Base-by-base conservation (phyloP, 2,113 vertebrate species). In the Etheostoma cragini region DNA sequence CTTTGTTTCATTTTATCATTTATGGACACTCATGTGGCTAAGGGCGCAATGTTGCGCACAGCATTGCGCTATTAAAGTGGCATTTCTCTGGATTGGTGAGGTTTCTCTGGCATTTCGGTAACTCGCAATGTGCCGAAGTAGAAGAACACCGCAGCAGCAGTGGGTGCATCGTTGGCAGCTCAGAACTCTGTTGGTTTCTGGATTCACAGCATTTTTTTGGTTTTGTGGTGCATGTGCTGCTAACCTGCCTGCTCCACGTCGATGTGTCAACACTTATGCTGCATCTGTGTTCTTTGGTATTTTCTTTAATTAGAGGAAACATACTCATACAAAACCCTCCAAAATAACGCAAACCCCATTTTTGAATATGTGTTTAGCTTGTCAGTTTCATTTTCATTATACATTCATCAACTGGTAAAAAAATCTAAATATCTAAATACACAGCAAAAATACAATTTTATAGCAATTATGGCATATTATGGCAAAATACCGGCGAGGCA, bases 381-480 rank as follows among this genome's bases (percentile, higher is more conserved):
- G 85, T 87, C 89, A 57, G 35, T 83, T 89, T 88, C 42, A 53
- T 69, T 92, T 85, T 68, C 35, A 11, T 22, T 26, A 5, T 61
- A 62, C 82, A 89, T 90, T 89, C 56, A 89, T 91, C 88, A 88
- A 22, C 10, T 1, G 2, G 17, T 3, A 82, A 76, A 78, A 16
- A 22, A 21, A 70, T 68, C 33, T 57, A 81, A 87, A 88, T 74
- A 70, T 68, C 33, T 57, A 81, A 87, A 87, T 74, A 14, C 50
- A 53, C 45, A 13, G 65, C 33, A 83, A 73, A 86, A 75, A 78
- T 66, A 78, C 56, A 78, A 72, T 82, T 89, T 78, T 42, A 72
- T 17, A 58, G 73, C 72, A 87, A 83, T 90, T 84, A 87, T 75
- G 46, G 30, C 61, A 60, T 82, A 78, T 90, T 85, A 87, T 75